phyloP scores from a whole-genome alignment of 1,140 invertebrate genomes.

The Lerema accius region DNA sequence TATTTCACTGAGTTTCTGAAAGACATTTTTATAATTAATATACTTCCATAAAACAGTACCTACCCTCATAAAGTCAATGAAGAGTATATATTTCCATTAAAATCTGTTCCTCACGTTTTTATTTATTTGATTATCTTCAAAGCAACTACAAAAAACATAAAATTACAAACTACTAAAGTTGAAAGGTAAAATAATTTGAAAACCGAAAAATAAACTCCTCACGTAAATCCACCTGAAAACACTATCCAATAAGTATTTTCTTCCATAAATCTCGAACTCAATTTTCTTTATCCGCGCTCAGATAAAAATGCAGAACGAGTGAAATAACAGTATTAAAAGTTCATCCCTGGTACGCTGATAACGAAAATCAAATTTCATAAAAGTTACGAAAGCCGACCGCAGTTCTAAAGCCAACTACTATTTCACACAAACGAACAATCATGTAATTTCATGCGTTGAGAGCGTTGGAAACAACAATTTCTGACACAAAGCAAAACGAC shows the following conservation, averaged over 20 bases:
- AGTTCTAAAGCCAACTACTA: slow-evolving; percentile 10
- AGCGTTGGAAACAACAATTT: slow-evolving; percentile 50
- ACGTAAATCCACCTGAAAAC: slow-evolving; percentile 1
- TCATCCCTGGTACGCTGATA: slow-evolving; percentile 10
- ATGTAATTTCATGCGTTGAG: slow-evolving; percentile 45
- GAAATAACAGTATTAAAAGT: slow-evolving; percentile 20
- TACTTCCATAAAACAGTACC: too few relatives aligned
- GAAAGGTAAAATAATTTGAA: too few relatives aligned
- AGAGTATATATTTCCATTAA: too few relatives aligned
- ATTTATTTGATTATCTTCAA: too few relatives aligned
- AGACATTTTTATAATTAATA: too few relatives aligned
- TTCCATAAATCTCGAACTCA: slow-evolving; percentile 18
- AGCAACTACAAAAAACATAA: too few relatives aligned
- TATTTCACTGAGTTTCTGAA: too few relatives aligned
- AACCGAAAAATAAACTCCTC: too few relatives aligned
- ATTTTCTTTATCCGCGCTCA: slow-evolving; percentile 13
- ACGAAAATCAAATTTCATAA: slow-evolving; percentile 18
- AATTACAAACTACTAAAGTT: too few relatives aligned
- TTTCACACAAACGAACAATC: slow-evolving; percentile 20
- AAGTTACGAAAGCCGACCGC: slow-evolving; percentile 12
- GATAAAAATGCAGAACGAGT: slow-evolving; percentile 11
- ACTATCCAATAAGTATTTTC: slow-evolving; percentile 12
- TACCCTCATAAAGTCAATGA: too few relatives aligned
- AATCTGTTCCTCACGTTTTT: too few relatives aligned
- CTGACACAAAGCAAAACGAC: slow-evolving; percentile 40